A percentile compares a stretch with the other conserved stretches of the same genome.
Conservation (phyloP, 2,113 vertebrate species). For the Aspidoscelis tigris region DNA sequence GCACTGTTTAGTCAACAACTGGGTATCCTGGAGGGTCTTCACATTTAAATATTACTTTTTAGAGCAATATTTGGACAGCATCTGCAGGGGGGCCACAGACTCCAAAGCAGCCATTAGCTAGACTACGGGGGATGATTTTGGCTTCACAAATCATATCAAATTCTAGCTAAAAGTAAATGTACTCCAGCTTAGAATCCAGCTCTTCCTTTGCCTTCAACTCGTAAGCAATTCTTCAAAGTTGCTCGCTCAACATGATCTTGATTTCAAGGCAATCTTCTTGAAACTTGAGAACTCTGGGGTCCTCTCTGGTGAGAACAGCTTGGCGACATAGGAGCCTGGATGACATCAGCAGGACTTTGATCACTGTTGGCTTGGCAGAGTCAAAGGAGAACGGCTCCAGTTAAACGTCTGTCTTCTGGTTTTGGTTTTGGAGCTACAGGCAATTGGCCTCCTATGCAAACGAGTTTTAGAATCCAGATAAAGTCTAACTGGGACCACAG, state of each 20-base stretch:
- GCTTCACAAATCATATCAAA: background rate
- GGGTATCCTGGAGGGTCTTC: no score
- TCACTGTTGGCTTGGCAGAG: background rate
- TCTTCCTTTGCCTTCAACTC: background rate
- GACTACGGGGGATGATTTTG: background rate
- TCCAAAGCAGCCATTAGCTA: background rate
- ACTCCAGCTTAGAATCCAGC: no score
- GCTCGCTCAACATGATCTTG: background rate
- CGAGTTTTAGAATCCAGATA: background rate
- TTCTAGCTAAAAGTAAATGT: background rate
- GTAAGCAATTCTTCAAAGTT: background rate
- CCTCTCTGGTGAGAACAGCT: background rate
- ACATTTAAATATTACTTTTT: no score
- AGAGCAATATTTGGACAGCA: no score
- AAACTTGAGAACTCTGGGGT: background rate
- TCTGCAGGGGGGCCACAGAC: no score
- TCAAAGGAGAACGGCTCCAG: background rate
- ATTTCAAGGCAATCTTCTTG: constrained; percentile 9
- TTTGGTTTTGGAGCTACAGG: background rate
- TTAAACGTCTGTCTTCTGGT: background rate
- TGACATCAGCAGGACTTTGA: background rate
- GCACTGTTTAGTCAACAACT: no score
- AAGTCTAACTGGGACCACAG: background rate
- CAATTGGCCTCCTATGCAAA: background rate
- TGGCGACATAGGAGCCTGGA: background rate